phyloP scores from a whole-genome alignment of 2,797 vertebrate genomes.

The Pygocentrus nattereri region DNA sequence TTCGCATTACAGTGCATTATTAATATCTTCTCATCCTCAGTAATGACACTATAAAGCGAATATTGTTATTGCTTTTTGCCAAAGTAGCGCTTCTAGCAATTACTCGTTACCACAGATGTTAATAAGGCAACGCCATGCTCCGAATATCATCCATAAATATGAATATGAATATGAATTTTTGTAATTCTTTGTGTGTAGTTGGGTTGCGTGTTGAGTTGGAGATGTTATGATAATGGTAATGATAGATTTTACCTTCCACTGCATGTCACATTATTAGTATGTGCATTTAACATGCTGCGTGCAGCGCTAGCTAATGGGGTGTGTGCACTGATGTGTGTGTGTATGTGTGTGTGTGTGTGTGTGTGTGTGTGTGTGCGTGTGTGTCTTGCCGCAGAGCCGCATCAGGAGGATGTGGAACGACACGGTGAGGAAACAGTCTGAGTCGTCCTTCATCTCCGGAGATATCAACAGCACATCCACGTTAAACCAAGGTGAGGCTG shows the following conservation, averaged over 20 bases:
- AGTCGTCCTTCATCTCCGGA: slow-evolving; percentile 99
- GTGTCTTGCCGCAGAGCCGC: slow-evolving; percentile 85
- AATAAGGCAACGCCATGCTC: slow-evolving; percentile 28
- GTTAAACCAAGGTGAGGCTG: slow-evolving; percentile 96
- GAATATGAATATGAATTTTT: slow-evolving; percentile 1
- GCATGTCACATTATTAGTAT: slow-evolving; percentile 31
- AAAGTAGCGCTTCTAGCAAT: neutral
- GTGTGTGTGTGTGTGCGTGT: slow-evolving; percentile 11
- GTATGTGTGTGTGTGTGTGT: slow-evolving; percentile 18
- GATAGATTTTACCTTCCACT: slow-evolving; percentile 35
- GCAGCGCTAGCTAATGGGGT: slow-evolving; percentile 5
- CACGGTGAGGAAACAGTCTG: slow-evolving; percentile 99
- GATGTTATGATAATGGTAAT: neutral
- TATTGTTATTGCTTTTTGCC: slow-evolving; percentile 34
- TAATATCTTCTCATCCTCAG: slow-evolving; percentile 20
- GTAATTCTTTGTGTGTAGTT: neutral
- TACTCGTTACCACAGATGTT: slow-evolving; percentile 19
- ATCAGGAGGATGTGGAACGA: slow-evolving; percentile 99
- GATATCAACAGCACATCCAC: slow-evolving; percentile 99
- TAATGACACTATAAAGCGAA: slow-evolving; percentile 25
- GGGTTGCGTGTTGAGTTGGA: neutral
- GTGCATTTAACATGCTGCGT: neutral
- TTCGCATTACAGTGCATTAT: slow-evolving; percentile 17
- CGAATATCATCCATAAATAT: neutral
- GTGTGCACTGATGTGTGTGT: slow-evolving; percentile 19